phyloP scores from a whole-genome alignment of 2,888 invertebrate species.

The Serripes groenlandicus region DNA sequence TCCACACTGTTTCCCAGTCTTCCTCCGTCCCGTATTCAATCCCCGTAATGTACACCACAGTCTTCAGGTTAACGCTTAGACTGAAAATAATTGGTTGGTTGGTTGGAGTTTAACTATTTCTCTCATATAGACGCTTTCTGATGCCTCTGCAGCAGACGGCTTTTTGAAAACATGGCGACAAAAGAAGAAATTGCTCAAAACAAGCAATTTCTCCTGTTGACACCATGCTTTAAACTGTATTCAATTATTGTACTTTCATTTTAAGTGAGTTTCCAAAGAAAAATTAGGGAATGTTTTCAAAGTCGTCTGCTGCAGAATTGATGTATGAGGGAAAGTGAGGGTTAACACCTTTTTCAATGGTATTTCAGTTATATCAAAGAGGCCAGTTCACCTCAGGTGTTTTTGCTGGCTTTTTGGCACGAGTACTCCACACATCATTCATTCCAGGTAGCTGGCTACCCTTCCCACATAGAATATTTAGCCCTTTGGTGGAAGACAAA shows the following conservation, averaged over 20 bases:
- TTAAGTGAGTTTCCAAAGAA: not conserved
- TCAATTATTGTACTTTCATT: not conserved
- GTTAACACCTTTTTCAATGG: not conserved
- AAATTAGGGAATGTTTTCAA: not conserved
- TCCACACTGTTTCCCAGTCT: slow-evolving; percentile 85
- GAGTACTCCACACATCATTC: not conserved
- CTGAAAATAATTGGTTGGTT: slow-evolving; percentile 83
- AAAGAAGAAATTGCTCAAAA: not conserved
- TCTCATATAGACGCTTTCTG: not conserved
- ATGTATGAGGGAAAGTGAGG: not conserved
- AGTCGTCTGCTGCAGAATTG: no score
- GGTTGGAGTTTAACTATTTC: not conserved
- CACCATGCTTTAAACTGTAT: not conserved
- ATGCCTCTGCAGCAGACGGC: not conserved
- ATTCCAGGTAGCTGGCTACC: not conserved
- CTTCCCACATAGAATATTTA: no score
- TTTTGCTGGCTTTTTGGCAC: not conserved
- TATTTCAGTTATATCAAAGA: not conserved
- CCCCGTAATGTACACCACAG: slow-evolving; percentile 90
- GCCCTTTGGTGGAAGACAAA: no score
- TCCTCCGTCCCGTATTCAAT: slow-evolving; percentile 82
- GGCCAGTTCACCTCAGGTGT: not conserved
- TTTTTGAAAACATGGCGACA: not conserved
- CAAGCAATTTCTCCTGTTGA: not conserved
- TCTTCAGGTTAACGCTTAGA: slow-evolving; percentile 92